Evolutionary conservation across 1,140 invertebrate genomes (phyloP).

Genomic region (Drosophila quadrilineata): DNA sequence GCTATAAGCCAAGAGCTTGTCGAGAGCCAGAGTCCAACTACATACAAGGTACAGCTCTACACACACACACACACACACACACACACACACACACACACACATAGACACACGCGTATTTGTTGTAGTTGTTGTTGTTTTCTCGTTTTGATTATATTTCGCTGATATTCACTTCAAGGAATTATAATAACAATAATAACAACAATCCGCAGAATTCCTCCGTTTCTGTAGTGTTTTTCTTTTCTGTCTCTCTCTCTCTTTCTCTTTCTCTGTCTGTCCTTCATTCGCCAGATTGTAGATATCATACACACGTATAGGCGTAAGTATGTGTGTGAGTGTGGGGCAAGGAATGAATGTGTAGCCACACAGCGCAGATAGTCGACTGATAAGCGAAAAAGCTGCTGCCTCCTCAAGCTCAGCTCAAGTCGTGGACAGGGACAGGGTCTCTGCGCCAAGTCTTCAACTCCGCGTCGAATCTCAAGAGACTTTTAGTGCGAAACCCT

Average conservation of each 20-base stretch:
- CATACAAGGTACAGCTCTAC: too few relatives aligned
- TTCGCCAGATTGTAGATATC: slow-evolving; percentile 72
- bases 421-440: too few relatives aligned
- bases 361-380: slow-evolving; percentile 76
- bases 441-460: too few relatives aligned
- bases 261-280: slow-evolving; percentile 52
- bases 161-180: slow-evolving; percentile 80
- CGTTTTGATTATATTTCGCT: slow-evolving; percentile 79
- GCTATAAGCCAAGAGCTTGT: slow-evolving; percentile 4
- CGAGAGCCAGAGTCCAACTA: not conserved
- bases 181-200: slow-evolving; percentile 80
- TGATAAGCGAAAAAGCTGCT: slow-evolving; percentile 67
- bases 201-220: slow-evolving; percentile 77
- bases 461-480: too few relatives aligned
- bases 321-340: slow-evolving; percentile 35
- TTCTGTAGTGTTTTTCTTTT: too few relatives aligned
- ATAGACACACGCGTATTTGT: too few relatives aligned
- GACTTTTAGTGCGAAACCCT: too few relatives aligned
- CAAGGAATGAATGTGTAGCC: slow-evolving; percentile 75
- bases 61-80: too few relatives aligned
- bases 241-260: too few relatives aligned
- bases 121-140: slow-evolving; percentile 56
- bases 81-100: too few relatives aligned
- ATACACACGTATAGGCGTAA: slow-evolving; percentile 39
- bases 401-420: too few relatives aligned